These are phyloP conservation scores for Chromoteleia sp. DNA, from an alignment of 2,888 invertebrate species.

Conservation along the genomic window DNA sequence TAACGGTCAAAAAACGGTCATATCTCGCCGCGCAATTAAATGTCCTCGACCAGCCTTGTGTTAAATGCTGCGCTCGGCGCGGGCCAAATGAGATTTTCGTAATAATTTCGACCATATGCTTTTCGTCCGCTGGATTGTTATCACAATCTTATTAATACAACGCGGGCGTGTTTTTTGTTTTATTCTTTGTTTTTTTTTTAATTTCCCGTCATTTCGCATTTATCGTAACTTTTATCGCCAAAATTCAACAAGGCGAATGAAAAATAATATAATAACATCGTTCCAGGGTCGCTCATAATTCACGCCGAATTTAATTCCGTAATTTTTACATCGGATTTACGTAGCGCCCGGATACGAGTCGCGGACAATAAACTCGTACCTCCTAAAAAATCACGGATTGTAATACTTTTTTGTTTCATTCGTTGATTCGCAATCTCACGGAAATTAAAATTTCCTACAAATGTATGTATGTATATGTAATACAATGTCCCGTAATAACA, in stretches of 20 bases:
- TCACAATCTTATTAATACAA: constrained; percentile 23
- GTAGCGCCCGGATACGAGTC: too few relatives aligned
- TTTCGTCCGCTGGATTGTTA: constrained; percentile 12
- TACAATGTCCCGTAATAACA: too few relatives aligned
- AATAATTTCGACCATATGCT: constrained; percentile 20
- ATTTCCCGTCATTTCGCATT: constrained; percentile 13
- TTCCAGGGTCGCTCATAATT: constrained; percentile 18
- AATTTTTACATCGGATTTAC: constrained; percentile 12
- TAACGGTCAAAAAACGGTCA: neutral
- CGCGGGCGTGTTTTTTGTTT: too few relatives aligned
- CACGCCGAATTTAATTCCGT: constrained; percentile 6
- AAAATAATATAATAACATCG: constrained; percentile 37
- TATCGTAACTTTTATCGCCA: constrained; percentile 28
- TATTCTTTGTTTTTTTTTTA: too few relatives aligned
- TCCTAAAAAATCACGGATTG: too few relatives aligned
- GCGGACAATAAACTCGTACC: too few relatives aligned
- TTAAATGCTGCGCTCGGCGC: neutral
- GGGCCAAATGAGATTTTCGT: constrained; percentile 17
- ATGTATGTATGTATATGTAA: too few relatives aligned
- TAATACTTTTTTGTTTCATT: too few relatives aligned
- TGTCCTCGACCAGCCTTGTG: constrained; percentile 1
- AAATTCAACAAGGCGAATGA: constrained; percentile 28
- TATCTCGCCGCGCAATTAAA: constrained; percentile 26
- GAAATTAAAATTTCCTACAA: too few relatives aligned
- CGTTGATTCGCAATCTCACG: too few relatives aligned